A percentile compares a stretch with the other conserved stretches of the same genome.
phyloP scores from a whole-genome alignment of 1,140 invertebrate genomes.

The Acyrthosiphon pisum region DNA sequence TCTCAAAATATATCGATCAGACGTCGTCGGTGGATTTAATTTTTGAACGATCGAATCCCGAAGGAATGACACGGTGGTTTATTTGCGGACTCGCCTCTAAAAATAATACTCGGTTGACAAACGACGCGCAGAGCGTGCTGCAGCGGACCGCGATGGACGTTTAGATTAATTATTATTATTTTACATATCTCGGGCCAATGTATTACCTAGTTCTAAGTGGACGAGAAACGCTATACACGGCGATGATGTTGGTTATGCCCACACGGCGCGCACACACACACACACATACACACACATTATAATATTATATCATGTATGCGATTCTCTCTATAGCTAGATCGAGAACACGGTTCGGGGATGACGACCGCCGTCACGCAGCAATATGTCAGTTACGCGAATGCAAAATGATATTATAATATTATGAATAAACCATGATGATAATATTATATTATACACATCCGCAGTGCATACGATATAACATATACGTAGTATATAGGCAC shows the following conservation, averaged over 20 bases:
- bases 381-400: too few species aligned
- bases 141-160: slow-evolving; percentile 6
- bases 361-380: too few species aligned
- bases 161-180: slow-evolving; percentile 15
- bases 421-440: too few species aligned
- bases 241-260: neutral
- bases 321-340: neutral
- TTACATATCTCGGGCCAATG: slow-evolving; percentile 12
- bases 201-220: neutral
- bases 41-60: slow-evolving; percentile 3
- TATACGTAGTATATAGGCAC: too few species aligned
- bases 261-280: too few species aligned
- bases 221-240: neutral
- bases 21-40: neutral
- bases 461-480: too few species aligned
- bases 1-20: neutral
- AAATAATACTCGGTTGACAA: neutral
- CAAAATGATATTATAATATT: too few species aligned
- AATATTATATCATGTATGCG: neutral
- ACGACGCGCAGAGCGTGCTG: neutral
- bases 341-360: too few species aligned
- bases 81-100: neutral
- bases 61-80: neutral
- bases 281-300: too few species aligned
- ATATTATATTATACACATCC: too few species aligned